Percentiles rank a stretch among this genome's conserved stretches.
Conservation (phyloP, 2,888 invertebrate species). For the Melinaea menophilus region DNA sequence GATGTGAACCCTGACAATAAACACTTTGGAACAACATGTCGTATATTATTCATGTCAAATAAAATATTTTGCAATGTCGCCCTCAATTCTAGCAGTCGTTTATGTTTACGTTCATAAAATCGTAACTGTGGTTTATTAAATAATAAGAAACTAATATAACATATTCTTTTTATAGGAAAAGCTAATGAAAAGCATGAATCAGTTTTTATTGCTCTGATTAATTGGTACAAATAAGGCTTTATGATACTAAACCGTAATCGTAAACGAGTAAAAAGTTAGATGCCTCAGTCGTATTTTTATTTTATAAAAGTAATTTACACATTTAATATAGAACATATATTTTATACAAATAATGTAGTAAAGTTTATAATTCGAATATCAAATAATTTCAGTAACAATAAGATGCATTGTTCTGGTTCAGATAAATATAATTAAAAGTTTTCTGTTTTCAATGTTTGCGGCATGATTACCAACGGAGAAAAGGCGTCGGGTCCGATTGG, state of each 20-base stretch:
- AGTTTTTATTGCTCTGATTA: too few species aligned
- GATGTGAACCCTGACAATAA: slow-evolving; percentile 64
- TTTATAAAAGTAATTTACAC: neutral
- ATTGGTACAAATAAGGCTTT: too few species aligned
- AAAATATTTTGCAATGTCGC: slow-evolving; percentile 9
- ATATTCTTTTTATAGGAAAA: neutral
- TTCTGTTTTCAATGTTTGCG: slow-evolving; percentile 60
- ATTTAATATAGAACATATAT: neutral
- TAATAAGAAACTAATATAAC: neutral
- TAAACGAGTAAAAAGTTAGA: too few species aligned
- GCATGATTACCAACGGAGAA: slow-evolving; percentile 62
- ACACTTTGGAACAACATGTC: slow-evolving; percentile 59
- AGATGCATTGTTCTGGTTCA: slow-evolving; percentile 17
- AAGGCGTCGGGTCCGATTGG: slow-evolving; percentile 58
- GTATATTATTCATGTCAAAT: slow-evolving; percentile 61
- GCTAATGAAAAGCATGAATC: neutral
- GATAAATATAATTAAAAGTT: slow-evolving; percentile 54
- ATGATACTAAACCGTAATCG: too few species aligned
- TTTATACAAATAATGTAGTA: neutral
- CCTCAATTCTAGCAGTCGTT: slow-evolving; percentile 10
- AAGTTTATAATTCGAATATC: neutral
- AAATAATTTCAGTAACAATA: slow-evolving; percentile 4
- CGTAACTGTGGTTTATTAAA: slow-evolving; percentile 13
- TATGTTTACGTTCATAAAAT: slow-evolving; percentile 8
- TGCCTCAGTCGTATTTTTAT: too few species aligned